phyloP scores from a whole-genome alignment of 2,888 invertebrate genomes.

The Tiphia femorata region DNA sequence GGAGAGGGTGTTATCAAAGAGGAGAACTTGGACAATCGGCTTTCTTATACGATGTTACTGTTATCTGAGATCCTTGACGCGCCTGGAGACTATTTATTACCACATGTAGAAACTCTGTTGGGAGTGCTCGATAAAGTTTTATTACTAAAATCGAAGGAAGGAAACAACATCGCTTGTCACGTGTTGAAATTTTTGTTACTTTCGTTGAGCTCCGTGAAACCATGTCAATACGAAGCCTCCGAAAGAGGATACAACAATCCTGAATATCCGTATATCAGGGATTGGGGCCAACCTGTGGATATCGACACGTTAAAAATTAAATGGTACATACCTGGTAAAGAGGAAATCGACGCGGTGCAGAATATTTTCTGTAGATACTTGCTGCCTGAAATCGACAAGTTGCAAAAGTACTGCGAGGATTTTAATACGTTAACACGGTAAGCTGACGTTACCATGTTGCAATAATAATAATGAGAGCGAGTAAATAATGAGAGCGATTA shows the following conservation, averaged over 20 bases:
- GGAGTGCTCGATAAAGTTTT: conserved; percentile 80
- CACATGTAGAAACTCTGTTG: conserved; percentile 76
- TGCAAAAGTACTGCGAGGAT: conserved; percentile 72
- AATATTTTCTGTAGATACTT: conserved; percentile 77
- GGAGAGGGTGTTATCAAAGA: conserved; percentile 79
- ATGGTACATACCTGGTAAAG: conserved; percentile 83
- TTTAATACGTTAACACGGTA: conserved; percentile 71
- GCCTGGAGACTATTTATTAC: conserved; percentile 75
- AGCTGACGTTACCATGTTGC: not conserved
- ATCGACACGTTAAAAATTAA: conserved; percentile 76
- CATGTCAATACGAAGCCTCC: conserved; percentile 70
- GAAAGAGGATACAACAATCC: conserved; percentile 75
- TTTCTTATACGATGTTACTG: conserved; percentile 82
- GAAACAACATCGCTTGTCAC: conserved; percentile 73
- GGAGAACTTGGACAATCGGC: conserved; percentile 83
- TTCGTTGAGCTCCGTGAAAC: conserved; percentile 75
- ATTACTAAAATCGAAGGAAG: conserved; percentile 78
- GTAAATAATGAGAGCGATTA: no score
- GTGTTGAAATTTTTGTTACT: conserved; percentile 74
- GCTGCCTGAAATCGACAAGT: conserved; percentile 74
- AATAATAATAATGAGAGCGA: no score
- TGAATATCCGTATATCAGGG: conserved; percentile 73
- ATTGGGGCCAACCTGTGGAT: conserved; percentile 85
- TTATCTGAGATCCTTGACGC: conserved; percentile 80
- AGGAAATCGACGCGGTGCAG: conserved; percentile 78